phyloP scores from a whole-genome alignment of 1,140 invertebrate species.

The Batillaria attramentaria region DNA sequence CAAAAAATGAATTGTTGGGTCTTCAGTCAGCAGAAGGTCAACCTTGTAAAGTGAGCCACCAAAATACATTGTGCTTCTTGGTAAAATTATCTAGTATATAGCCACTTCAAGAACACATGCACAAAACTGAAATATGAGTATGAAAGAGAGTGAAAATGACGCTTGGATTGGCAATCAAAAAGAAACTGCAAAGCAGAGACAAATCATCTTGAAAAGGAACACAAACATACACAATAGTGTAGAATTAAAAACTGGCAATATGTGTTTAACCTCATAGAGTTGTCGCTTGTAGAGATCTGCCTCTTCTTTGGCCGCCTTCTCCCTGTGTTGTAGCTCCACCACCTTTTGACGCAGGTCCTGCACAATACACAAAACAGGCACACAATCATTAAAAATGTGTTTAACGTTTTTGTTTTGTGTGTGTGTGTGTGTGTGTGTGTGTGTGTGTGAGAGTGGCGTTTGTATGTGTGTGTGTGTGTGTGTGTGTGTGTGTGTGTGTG shows the following conservation, averaged over 20 bases:
- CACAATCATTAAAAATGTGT: conserved; percentile 60
- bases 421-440: too few species aligned
- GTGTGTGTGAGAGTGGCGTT: too few species aligned
- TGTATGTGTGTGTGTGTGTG: neutral
- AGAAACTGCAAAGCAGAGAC: neutral
- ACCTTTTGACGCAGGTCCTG: conserved; percentile 63
- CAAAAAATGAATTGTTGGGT: too few species aligned
- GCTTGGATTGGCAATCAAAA: neutral
- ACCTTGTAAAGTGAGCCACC: too few species aligned
- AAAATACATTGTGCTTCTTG: too few species aligned
- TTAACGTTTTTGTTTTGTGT: conserved; percentile 60
- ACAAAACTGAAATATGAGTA: too few species aligned
- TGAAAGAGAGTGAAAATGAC: too few species aligned
- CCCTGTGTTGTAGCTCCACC: conserved; percentile 61
- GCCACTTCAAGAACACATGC: too few species aligned
- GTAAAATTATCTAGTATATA: too few species aligned
- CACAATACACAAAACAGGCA: neutral
- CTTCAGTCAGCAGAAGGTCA: too few species aligned
- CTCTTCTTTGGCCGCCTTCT: conserved; percentile 61
- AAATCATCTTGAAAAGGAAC: neutral
- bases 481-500: neutral
- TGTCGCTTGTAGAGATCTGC: conserved; percentile 57
- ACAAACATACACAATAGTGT: neutral
- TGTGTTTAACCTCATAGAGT: conserved; percentile 48
- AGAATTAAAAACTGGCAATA: neutral